Percentiles rank a stretch among this genome's conserved stretches.
These are phyloP conservation scores for Meteorus sp. DNA, from an alignment of 1,140 invertebrate species.

Conservation along the genomic window DNA sequence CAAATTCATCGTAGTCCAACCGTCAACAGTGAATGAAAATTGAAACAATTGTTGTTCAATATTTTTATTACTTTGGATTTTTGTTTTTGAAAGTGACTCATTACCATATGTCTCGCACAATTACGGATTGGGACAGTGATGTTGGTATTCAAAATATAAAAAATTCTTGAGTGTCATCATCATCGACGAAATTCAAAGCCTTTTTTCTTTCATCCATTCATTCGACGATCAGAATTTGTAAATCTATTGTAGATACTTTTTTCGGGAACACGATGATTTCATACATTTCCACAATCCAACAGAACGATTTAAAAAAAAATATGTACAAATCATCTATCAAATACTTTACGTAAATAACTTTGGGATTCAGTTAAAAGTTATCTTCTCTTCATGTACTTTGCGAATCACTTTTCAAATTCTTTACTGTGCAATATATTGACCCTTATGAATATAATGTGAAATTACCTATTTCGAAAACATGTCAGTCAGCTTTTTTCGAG, in stretches of 20 bases:
- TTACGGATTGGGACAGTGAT: slow-evolving; percentile 7
- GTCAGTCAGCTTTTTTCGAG: too few relatives aligned
- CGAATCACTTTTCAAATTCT: too few relatives aligned
- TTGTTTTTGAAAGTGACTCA: slow-evolving; percentile 10
- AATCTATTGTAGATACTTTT: neutral
- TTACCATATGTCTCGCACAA: slow-evolving; percentile 1
- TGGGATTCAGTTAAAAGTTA: too few relatives aligned
- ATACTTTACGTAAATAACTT: too few relatives aligned
- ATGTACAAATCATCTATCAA: too few relatives aligned
- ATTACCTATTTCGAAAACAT: too few relatives aligned
- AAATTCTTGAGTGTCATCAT: slow-evolving; percentile 24
- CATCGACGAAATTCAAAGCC: slow-evolving; percentile 23
- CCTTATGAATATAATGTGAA: too few relatives aligned
- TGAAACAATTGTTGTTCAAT: neutral
- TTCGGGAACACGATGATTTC: neutral
- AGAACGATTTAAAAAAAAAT: neutral
- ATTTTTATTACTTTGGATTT: slow-evolving; percentile 11
- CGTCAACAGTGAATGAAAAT: slow-evolving; percentile 22
- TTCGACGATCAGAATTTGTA: slow-evolving; percentile 3
- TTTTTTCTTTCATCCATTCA: slow-evolving; percentile 21
- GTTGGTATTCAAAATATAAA: slow-evolving; percentile 6
- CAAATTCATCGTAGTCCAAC: slow-evolving; percentile 19
- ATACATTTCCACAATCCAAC: neutral
- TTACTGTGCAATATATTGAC: too few relatives aligned
- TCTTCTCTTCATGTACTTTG: too few relatives aligned